Conservation (phyloP, 2,888 invertebrate genomes). For the Mythimna impura region DNA sequence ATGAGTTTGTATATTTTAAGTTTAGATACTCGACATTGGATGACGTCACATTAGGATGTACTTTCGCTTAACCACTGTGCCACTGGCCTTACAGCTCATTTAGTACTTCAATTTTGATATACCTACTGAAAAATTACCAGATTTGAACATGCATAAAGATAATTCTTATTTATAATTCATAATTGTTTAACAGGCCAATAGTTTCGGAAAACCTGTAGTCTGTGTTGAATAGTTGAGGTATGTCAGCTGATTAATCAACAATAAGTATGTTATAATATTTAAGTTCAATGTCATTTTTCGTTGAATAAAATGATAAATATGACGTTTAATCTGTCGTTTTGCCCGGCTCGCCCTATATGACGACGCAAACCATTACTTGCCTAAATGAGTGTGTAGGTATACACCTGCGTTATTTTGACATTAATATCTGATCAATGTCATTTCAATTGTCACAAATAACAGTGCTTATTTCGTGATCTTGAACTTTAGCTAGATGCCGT, state of each 20-base stretch:
- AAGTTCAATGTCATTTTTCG: too few relatives aligned
- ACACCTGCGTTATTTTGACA: background rate
- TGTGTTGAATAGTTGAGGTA: background rate
- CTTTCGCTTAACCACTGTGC: conserved; percentile 62
- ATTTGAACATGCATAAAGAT: background rate
- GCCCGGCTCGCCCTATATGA: background rate
- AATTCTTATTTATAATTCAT: too few relatives aligned
- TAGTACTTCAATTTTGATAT: conserved; percentile 16
- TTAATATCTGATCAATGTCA: background rate
- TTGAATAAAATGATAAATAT: too few relatives aligned
- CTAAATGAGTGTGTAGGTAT: background rate
- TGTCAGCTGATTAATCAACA: background rate
- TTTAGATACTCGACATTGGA: conserved; percentile 59
- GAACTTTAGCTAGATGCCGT: conserved; percentile 37
- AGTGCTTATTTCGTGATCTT: conserved; percentile 15
- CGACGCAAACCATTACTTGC: background rate
- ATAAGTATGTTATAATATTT: background rate
- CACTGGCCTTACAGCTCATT: conserved; percentile 54
- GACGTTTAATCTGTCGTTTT: background rate
- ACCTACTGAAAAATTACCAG: conserved; percentile 13
- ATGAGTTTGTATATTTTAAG: conserved; percentile 30
- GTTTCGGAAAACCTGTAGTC: background rate
- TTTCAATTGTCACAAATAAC: background rate
- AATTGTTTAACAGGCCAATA: background rate
- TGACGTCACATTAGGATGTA: conserved; percentile 65